phyloP scores from a whole-genome alignment of 2,888 invertebrate genomes.

The Lamellibrachia columna region DNA sequence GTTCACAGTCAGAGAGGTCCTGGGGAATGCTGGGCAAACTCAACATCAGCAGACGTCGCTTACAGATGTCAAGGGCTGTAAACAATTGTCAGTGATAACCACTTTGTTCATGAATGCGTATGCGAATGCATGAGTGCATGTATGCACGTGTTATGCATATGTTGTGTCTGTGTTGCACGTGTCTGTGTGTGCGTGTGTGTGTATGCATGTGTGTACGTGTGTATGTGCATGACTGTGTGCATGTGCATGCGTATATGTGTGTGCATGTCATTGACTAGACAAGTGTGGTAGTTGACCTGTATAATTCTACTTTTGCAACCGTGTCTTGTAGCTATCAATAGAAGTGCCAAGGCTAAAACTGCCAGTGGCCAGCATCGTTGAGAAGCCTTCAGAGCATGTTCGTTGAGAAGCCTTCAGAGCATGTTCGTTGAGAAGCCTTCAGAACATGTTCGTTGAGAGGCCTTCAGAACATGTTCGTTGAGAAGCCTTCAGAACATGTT shows the following conservation, averaged over 20 bases:
- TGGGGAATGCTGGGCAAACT: slow-evolving; percentile 55
- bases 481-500: too few relatives aligned
- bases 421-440: too few relatives aligned
- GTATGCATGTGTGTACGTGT: not conserved
- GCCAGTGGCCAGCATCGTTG: too few relatives aligned
- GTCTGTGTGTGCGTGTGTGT: not conserved
- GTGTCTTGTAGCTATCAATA: not conserved
- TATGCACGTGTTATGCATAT: not conserved
- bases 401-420: too few relatives aligned
- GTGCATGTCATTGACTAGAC: not conserved
- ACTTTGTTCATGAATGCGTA: not conserved
- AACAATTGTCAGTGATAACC: not conserved
- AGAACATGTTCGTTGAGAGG: too few relatives aligned
- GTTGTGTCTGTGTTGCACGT: not conserved
- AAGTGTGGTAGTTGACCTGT: too few relatives aligned
- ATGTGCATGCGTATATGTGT: slow-evolving; percentile 19
- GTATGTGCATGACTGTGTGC: not conserved
- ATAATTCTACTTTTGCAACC: too few relatives aligned
- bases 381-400: too few relatives aligned
- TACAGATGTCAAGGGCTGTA: slow-evolving; percentile 56
- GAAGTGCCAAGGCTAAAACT: not conserved
- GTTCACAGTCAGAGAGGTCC: slow-evolving; percentile 57
- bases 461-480: too few relatives aligned
- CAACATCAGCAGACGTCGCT: slow-evolving; percentile 53
- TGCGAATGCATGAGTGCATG: not conserved